Percentiles rank a stretch among this genome's conserved stretches.
Evolutionary conservation across 2,113 vertebrate species (phyloP).

Genomic region (Sarotherodon lohbergeri): DNA sequence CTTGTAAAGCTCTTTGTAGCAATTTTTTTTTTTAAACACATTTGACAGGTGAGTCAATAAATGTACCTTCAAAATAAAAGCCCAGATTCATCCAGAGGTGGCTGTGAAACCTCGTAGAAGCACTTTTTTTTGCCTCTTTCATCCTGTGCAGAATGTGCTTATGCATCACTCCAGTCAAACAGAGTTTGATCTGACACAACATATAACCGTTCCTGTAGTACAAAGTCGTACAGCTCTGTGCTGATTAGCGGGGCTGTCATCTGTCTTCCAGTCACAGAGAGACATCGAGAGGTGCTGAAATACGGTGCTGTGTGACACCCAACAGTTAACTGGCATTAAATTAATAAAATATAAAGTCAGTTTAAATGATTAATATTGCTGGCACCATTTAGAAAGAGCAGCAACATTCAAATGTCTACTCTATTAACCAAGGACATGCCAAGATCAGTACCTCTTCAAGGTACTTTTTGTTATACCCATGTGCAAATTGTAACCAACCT

Average conservation of each 20-base stretch:
- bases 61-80: background rate
- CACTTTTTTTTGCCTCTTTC: background rate
- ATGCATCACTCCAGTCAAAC: background rate
- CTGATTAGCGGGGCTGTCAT: background rate
- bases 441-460: background rate
- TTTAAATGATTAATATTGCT: background rate
- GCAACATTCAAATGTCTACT: background rate
- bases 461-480: background rate
- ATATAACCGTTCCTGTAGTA: background rate
- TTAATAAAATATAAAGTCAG: background rate
- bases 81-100: background rate
- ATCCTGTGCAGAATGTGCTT: background rate
- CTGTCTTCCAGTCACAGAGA: background rate
- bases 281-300: background rate
- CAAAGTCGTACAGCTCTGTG: background rate
- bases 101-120: background rate
- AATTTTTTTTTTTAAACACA: fast-evolving
- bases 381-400: fast-evolving
- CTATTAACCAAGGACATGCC: background rate
- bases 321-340: background rate
- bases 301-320: background rate
- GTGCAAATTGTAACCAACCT: background rate
- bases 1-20: background rate
- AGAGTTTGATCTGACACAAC: background rate
- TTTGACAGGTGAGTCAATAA: background rate